Evolutionary conservation across 2,113 vertebrate genomes (phyloP), one percentile per base, ranked within the genome.

Genomic region (Cephalopholis sonnerati): DNA sequence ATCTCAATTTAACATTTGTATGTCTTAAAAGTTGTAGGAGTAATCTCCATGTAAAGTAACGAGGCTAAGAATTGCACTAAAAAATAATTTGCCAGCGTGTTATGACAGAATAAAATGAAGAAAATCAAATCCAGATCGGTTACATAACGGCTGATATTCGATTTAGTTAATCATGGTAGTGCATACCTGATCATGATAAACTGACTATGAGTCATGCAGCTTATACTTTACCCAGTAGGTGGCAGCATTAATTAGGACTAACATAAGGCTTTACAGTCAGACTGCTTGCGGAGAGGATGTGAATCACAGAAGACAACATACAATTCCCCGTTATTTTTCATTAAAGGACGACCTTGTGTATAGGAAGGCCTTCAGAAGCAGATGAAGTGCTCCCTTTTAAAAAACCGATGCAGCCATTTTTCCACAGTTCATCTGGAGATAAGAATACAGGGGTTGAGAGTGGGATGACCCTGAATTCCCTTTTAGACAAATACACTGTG

Each of bases 161-260:
- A 25, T 41, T 29, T n/a, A 15, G 39, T 63, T 24, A 32, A 39
- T 50, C 10, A 51, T 3, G 12, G 24, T 27, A 22, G 64, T 24
- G 17, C 25, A 39, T 32, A 2, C 12, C 7, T 39, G 41, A 22
- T 62, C 2, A 17, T 24, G 2, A 12, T 24, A 32, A 13, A 17
- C 22, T 29, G 13, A 36, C 17, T 8, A 7, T 24, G 22, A 6
- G 15, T 25, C 51, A 41, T 20, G 74, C 62, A 83, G 46, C 15
- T 2, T 36, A 13, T 51, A 48, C 32, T 72, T 5, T 41, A 18
- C 2, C 83, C 92, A 85, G 67, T 54, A 93, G 92, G 73, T 82
- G 92, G 90, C 89, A 93, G 89, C 82, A 81, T 66, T 77, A 48
- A 12, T 69, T 48, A 58, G 57, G 48, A 71, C 53, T 64, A 79